Evolutionary conservation across 2,888 invertebrate genomes (phyloP).

Genomic region (Coleophora deauratella): DNA sequence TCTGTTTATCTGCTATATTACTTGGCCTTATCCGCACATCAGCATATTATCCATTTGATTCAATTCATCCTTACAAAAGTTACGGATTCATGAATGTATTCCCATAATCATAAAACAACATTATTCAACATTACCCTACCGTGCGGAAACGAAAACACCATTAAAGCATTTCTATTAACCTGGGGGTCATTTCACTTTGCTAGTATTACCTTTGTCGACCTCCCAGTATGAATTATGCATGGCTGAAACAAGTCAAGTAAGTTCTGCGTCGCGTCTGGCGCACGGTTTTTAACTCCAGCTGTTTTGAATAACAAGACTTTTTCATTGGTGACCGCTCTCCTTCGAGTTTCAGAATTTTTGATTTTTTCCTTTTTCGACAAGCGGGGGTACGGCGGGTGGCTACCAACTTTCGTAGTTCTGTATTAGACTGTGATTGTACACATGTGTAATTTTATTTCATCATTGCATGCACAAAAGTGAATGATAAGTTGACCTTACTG

Average conservation of each 20-base stretch:
- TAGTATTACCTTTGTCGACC: conserved; percentile 33
- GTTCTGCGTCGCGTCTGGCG: conserved; percentile 2
- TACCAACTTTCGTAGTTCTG: conserved; percentile 8
- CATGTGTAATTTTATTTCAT: too few species aligned
- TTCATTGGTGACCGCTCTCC: neutral
- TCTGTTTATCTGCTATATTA: too few species aligned
- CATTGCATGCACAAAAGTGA: too few species aligned
- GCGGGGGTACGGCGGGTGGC: neutral
- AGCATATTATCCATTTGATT: too few species aligned
- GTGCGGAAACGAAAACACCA: conserved; percentile 27
- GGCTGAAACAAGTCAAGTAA: neutral
- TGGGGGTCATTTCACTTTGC: conserved; percentile 50
- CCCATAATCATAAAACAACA: conserved; percentile 15
- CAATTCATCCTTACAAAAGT: too few species aligned
- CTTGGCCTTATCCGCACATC: too few species aligned
- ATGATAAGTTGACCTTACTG: too few species aligned
- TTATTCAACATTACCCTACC: conserved; percentile 3
- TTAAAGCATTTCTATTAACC: conserved; percentile 51
- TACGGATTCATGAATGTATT: too few species aligned
- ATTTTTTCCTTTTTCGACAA: neutral
- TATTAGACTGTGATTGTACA: too few species aligned
- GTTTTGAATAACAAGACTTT: conserved; percentile 29
- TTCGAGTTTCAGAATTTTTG: neutral
- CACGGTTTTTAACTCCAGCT: conserved; percentile 19
- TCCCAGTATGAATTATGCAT: conserved; percentile 45